A percentile compares a stretch with the other conserved stretches of the same genome.
Evolutionary conservation across 53 echinoderm and acorn worm species (phyloP).

Genomic region (Apostichopus leukothele): DNA sequence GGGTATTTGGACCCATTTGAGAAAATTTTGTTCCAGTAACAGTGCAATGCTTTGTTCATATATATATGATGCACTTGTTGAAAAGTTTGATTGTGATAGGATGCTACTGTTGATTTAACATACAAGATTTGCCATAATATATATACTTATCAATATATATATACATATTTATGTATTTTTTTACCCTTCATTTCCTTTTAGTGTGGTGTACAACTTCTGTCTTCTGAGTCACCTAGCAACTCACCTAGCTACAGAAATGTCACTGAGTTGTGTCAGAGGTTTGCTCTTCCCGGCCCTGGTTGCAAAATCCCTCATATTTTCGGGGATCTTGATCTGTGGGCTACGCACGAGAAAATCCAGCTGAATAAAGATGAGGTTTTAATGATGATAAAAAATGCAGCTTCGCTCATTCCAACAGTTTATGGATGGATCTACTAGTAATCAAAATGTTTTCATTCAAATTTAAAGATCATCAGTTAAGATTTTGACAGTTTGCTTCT

Average conservation of each 20-base stretch:
- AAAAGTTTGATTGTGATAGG: too few species aligned
- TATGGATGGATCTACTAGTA: neutral
- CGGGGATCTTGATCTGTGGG: neutral
- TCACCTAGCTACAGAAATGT: neutral
- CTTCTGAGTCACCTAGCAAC: neutral
- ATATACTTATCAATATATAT: too few species aligned
- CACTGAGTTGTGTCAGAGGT: neutral
- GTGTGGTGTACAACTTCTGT: neutral
- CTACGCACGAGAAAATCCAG: neutral
- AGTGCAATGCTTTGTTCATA: too few species aligned
- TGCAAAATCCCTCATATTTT: neutral
- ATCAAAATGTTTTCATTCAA: neutral
- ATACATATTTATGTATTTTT: too few species aligned
- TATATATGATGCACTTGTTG: too few species aligned
- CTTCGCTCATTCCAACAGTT: neutral
- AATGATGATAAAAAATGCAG: neutral
- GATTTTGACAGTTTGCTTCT: too few species aligned
- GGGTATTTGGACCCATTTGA: too few species aligned
- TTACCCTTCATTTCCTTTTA: neutral
- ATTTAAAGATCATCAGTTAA: too few species aligned
- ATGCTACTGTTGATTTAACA: too few species aligned
- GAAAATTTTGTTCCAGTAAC: too few species aligned
- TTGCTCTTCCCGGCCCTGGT: neutral
- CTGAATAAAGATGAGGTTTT: neutral
- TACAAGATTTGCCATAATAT: too few species aligned